Conservation (phyloP, 2,113 vertebrate genomes). For the Festucalex cinctus region DNA sequence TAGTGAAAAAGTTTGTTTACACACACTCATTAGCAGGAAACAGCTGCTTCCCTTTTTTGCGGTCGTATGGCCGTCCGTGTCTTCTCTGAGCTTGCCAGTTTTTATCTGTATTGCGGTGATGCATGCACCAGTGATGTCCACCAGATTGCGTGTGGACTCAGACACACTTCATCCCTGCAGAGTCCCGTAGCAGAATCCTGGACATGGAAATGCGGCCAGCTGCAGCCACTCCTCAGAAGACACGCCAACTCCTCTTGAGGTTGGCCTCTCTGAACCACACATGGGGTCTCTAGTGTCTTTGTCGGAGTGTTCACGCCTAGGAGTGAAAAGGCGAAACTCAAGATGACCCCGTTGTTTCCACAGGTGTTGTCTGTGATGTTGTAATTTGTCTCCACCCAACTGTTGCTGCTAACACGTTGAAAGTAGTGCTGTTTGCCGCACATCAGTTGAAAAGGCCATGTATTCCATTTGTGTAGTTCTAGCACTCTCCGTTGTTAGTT, state of each 20-base stretch:
- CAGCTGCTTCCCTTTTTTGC: conserved; percentile 61
- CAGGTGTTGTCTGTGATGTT: conserved; percentile 56
- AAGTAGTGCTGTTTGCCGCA: conserved; percentile 14
- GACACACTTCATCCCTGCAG: conserved; percentile 13
- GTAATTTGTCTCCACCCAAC: conserved; percentile 33
- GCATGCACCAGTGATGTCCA: conserved; percentile 43
- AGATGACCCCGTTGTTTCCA: conserved; percentile 34
- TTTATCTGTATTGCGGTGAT: conserved; percentile 35
- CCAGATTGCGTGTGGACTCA: conserved; percentile 20
- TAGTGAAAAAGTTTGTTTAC: conserved; percentile 42
- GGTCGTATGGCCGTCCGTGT: conserved; percentile 31
- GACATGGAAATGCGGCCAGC: conserved; percentile 36
- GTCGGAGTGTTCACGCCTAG: conserved; percentile 17
- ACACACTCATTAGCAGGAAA: conserved; percentile 68
- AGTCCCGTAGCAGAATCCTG: conserved; percentile 14
- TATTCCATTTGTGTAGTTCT: too few relatives aligned
- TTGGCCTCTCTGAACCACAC: conserved; percentile 20
- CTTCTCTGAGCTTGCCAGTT: conserved; percentile 6
- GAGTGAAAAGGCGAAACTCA: conserved; percentile 35
- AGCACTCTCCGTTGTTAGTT: too few relatives aligned
- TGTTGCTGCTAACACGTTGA: conserved; percentile 51
- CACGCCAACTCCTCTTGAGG: conserved; percentile 45
- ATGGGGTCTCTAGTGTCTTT: conserved; percentile 21
- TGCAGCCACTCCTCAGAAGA: conserved; percentile 50
- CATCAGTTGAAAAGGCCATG: too few relatives aligned